phyloP scores from a whole-genome alignment of 2,113 vertebrate genomes.

The Daphoenositta chrysoptera region DNA sequence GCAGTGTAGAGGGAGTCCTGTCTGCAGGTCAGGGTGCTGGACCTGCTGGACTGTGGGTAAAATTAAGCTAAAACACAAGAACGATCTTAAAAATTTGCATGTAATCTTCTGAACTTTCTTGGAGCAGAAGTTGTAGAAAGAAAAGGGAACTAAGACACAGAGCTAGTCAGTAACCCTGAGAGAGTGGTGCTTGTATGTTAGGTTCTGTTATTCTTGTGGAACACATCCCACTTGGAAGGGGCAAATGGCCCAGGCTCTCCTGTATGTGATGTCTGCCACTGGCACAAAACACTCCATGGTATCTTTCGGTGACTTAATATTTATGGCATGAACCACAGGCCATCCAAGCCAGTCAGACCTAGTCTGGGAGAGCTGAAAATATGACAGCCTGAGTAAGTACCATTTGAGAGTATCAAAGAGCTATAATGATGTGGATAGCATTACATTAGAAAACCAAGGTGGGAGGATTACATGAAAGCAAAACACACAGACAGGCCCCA shows the following conservation, averaged over 20 bases:
- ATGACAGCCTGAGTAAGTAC: constrained; percentile 19
- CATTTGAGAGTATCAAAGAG: constrained; percentile 52
- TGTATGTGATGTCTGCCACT: neutral
- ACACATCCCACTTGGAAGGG: neutral
- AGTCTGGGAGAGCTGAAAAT: constrained; percentile 32
- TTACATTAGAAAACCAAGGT: constrained; percentile 58
- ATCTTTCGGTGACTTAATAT: constrained; percentile 20
- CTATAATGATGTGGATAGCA: constrained; percentile 49
- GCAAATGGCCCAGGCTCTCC: neutral
- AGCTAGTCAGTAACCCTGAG: neutral
- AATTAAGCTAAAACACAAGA: neutral
- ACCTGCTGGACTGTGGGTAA: neutral
- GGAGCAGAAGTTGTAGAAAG: neutral
- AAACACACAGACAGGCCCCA: constrained; percentile 58
- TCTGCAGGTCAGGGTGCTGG: neutral
- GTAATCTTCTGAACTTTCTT: neutral
- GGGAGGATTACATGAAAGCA: constrained; percentile 60
- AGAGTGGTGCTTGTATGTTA: neutral
- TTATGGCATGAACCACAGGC: constrained; percentile 18
- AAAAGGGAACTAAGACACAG: neutral
- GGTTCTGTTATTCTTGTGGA: neutral
- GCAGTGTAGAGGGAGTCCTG: neutral
- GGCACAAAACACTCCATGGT: neutral
- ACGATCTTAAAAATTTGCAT: neutral
- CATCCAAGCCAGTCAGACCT: constrained; percentile 3